Base-by-base conservation (phyloP, 2,113 vertebrate genomes). In the Trematocara zebra region DNA sequence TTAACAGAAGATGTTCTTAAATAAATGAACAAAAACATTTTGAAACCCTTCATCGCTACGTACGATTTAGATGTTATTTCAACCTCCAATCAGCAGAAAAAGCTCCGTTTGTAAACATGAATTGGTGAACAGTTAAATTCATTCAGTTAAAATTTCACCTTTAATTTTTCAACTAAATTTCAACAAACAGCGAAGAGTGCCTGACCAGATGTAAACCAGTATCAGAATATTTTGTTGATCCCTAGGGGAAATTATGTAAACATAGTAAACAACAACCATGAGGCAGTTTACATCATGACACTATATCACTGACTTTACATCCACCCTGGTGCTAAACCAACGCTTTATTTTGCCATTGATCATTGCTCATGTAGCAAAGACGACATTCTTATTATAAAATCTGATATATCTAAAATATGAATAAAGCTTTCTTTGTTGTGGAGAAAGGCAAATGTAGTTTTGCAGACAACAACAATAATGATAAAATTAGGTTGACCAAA, bases 21-120 rank as follows among this genome's bases (percentile, higher is more conserved):
- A 44, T 26, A 44, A 44, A 28, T 72, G 14, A 44, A 44, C n/a
- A 67, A 40, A 42, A 64, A 7, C 40, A 17, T 9, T 28, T 47
- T 28, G 8, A 47, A 5, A 74, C 17, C 14, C 20, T 18, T 74
- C 7, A 74, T 17, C 5, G 40, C 20, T 44, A 2, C 40, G 14
- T 17, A 26, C 23, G 0, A 0, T 0, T 47, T 18, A 18, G 67
- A 74, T 26, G 14, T 28, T 28, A 44, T 72, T 72, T 4, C 23
- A 44, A 28, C 67, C 20, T 74, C n/a, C 6, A 14, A 37, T 69
- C 23, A 74, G 9, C 40, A 74, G 14, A 28, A 47, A 74, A 47
- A 18, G 14, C 40, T 74, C 23, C 0, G 14, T 74, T 23, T 44
- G 42, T 28, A 11, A 74, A 47, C 42, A 8, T 49, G 15, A 37